Percentiles rank a stretch among this genome's conserved stretches.
Conservation (phyloP, 2,797 vertebrate genomes). For the Myotis findleyi region DNA sequence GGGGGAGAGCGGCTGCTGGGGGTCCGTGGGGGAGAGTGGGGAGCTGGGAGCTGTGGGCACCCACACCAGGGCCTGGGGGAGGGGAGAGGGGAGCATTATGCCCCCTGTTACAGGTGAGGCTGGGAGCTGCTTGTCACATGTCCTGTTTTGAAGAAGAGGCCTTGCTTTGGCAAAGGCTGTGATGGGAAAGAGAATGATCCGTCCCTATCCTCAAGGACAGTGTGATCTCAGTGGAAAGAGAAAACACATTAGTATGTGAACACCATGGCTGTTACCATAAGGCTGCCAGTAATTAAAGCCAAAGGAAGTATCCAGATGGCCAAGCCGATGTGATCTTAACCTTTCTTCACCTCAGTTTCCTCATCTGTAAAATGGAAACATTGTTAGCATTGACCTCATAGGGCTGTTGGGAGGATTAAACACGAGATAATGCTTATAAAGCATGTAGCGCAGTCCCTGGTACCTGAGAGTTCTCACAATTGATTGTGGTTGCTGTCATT, state of each 20-base stretch:
- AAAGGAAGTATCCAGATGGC: neutral
- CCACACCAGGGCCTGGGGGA: neutral
- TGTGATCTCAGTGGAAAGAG: neutral
- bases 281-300: neutral
- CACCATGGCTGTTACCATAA: neutral
- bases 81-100: neutral
- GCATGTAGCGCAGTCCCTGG: neutral
- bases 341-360: neutral
- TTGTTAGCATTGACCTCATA: neutral
- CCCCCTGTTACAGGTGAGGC: neutral
- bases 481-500: neutral
- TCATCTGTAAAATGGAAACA: slow-evolving; percentile 10
- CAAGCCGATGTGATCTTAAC: neutral
- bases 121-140: neutral
- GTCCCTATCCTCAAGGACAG: neutral
- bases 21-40: neutral
- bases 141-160: neutral
- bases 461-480: neutral
- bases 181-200: neutral
- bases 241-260: neutral
- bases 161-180: neutral
- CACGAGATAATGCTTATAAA: neutral
- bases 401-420: neutral
- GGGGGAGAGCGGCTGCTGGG: neutral
- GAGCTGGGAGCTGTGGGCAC: neutral